Conservation (phyloP, 1,140 invertebrate genomes). For the Lepidurus arcticus region DNA sequence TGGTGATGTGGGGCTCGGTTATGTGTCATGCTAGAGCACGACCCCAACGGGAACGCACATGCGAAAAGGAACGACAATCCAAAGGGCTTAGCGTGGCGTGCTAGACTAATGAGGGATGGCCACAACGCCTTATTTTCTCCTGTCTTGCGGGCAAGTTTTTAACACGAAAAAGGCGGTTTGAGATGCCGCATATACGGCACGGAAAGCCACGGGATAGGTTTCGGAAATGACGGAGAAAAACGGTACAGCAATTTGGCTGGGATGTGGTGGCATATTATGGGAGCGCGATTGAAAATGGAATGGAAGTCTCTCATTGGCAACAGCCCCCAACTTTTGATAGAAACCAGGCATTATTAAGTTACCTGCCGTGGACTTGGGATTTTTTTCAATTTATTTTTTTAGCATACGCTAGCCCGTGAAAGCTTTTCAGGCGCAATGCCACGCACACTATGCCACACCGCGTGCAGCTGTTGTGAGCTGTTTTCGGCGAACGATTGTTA, state of each 20-base stretch:
- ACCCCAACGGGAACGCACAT: background rate
- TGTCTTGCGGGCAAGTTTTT: background rate
- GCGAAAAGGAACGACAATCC: background rate
- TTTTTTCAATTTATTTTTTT: background rate
- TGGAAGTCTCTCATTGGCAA: background rate
- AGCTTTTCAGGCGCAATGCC: background rate
- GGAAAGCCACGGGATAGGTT: background rate
- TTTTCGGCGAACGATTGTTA: no score
- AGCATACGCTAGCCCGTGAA: background rate
- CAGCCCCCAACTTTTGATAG: no score
- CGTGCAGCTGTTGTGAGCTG: no score
- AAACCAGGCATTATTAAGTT: background rate
- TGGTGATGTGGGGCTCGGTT: background rate
- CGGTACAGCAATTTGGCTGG: background rate
- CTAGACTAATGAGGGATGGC: background rate
- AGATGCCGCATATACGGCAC: background rate
- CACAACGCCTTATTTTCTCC: background rate
- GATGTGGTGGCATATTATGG: background rate
- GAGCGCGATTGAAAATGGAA: slow-evolving; percentile 12
- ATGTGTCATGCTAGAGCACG: background rate
- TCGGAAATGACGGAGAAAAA: slow-evolving; percentile 15
- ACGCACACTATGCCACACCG: no score
- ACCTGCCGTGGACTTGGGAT: background rate
- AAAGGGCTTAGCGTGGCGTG: background rate
- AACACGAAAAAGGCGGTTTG: slow-evolving; percentile 2